Percentiles rank a stretch among this genome's conserved stretches.
Evolutionary conservation across 1,140 invertebrate species (phyloP).

Genomic region (Antheraea pernyi): DNA sequence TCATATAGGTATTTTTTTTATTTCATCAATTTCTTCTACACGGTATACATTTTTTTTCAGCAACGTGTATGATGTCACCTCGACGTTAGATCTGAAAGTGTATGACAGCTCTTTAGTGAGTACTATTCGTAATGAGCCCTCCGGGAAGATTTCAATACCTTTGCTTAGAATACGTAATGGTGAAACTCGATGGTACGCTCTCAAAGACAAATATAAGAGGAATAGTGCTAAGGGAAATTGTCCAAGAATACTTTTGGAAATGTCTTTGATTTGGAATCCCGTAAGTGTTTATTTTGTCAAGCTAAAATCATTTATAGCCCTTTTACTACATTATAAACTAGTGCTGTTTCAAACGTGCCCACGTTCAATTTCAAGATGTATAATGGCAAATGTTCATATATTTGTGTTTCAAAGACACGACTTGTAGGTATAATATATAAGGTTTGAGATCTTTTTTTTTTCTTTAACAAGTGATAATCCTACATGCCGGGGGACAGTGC

Average conservation of each 20-base stretch:
- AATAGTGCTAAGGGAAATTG: slow-evolving; percentile 55
- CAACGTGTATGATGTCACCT: slow-evolving; percentile 98
- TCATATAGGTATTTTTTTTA: too few species aligned
- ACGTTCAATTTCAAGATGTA: too few species aligned
- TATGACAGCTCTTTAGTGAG: slow-evolving; percentile 50
- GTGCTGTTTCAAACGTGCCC: too few species aligned
- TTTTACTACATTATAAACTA: too few species aligned
- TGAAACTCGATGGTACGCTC: slow-evolving; percentile 52
- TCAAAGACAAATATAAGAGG: slow-evolving; percentile 54
- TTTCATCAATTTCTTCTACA: too few species aligned
- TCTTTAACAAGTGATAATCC: too few species aligned
- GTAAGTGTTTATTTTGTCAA: slow-evolving; percentile 28
- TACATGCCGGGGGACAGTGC: too few species aligned
- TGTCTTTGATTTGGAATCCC: slow-evolving; percentile 61
- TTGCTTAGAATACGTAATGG: slow-evolving; percentile 52
- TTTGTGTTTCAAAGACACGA: too few species aligned
- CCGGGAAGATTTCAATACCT: slow-evolving; percentile 61
- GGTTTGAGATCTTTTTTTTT: too few species aligned
- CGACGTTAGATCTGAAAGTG: slow-evolving; percentile 94
- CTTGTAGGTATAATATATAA: too few species aligned
- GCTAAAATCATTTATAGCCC: not conserved
- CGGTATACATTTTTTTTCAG: slow-evolving; percentile 81
- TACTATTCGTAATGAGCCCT: slow-evolving; percentile 87
- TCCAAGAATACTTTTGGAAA: slow-evolving; percentile 75
- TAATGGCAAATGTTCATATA: too few species aligned